Conservation (phyloP, 2,797 vertebrate genomes). For the Gambelia wislizenii region DNA sequence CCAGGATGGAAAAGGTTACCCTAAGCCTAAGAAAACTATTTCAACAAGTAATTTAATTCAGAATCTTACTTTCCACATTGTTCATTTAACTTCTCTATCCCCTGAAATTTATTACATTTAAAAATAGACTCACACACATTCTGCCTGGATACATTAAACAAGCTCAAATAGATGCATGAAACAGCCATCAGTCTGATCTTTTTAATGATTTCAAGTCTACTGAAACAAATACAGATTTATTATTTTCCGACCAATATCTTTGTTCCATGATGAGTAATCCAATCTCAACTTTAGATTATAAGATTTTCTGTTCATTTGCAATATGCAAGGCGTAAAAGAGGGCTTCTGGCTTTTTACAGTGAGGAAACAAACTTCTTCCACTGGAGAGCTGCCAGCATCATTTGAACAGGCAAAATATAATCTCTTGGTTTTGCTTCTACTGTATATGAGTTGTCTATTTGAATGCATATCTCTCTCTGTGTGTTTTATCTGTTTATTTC, state of each 20-base stretch:
- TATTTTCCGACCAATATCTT: slow-evolving; percentile 66
- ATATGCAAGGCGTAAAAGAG: slow-evolving; percentile 50
- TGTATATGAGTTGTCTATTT: background rate
- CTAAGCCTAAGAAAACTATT: slow-evolving; percentile 53
- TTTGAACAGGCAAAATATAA: background rate
- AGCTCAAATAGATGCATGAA: slow-evolving; percentile 66
- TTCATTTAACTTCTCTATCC: slow-evolving; percentile 64
- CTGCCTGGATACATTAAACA: slow-evolving; percentile 63
- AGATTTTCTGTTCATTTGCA: slow-evolving; percentile 49
- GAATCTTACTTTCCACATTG: slow-evolving; percentile 58
- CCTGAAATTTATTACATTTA: slow-evolving; percentile 65
- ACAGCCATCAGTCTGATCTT: slow-evolving; percentile 68
- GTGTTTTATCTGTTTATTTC: background rate
- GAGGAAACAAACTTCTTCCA: slow-evolving; percentile 48
- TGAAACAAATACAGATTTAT: slow-evolving; percentile 60
- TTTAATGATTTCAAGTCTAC: slow-evolving; percentile 72
- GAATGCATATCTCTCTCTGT: background rate
- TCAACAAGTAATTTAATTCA: slow-evolving; percentile 72
- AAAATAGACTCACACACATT: slow-evolving; percentile 75
- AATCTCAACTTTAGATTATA: slow-evolving; percentile 64
- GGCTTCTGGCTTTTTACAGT: slow-evolving; percentile 13
- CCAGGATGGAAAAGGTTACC: background rate
- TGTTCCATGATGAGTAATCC: slow-evolving; percentile 58
- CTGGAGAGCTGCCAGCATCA: slow-evolving; percentile 5
- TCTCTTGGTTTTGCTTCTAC: background rate